Percentiles rank a stretch among this genome's conserved stretches.
Conservation (phyloP, 2,888 invertebrate species). For the Lamellibrachia satsuma region DNA sequence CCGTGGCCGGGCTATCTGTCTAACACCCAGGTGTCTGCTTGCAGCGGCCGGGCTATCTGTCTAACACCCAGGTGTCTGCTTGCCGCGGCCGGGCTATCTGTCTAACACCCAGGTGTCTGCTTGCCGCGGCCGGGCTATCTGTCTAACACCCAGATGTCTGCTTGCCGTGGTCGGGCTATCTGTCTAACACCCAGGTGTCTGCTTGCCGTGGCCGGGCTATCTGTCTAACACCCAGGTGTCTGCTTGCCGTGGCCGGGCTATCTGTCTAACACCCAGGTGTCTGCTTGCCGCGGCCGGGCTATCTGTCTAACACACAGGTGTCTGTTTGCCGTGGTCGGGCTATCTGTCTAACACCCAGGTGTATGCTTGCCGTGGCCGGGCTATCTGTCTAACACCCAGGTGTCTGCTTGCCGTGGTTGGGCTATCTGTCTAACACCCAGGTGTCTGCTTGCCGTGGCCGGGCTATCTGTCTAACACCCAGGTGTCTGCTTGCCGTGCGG, state of each 20-base stretch:
- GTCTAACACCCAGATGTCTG: neutral
- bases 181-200: too few species aligned
- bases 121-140: neutral
- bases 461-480: neutral
- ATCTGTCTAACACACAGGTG: neutral
- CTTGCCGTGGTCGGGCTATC: neutral
- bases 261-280: too few species aligned
- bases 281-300: too few species aligned
- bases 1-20: too few species aligned
- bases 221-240: neutral
- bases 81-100: neutral
- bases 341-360: neutral
- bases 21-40: too few species aligned
- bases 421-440: neutral
- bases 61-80: neutral
- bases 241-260: neutral
- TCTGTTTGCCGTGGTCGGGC: neutral
- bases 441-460: too few species aligned
- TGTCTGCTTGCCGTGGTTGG: too few species aligned
- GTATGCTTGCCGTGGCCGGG: neutral
- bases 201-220: neutral
- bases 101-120: too few species aligned
- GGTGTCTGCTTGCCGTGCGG: neutral
- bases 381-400: too few species aligned
- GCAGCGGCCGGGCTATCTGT: neutral